Evolutionary conservation across 1,140 invertebrate genomes (phyloP).

Genomic region (Pomacea maculata): DNA sequence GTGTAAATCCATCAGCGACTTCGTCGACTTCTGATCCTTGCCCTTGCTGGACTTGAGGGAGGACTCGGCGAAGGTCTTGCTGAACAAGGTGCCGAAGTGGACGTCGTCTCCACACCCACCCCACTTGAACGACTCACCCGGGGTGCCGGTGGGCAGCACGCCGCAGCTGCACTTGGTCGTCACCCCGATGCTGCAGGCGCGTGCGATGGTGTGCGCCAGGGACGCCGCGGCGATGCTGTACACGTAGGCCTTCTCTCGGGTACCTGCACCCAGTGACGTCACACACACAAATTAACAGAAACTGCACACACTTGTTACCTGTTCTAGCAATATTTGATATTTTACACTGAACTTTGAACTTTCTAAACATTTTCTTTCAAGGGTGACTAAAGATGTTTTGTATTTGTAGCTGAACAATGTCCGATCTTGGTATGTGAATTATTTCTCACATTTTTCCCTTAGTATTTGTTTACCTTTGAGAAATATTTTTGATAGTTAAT

Average conservation of each 20-base stretch:
- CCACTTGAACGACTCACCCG: conserved; percentile 69
- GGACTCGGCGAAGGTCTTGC: conserved; percentile 72
- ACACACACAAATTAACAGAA: neutral
- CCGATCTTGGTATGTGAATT: too few species aligned
- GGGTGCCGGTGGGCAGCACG: conserved; percentile 49
- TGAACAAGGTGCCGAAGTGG: conserved; percentile 71
- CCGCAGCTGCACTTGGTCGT: conserved; percentile 76
- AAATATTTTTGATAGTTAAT: too few species aligned
- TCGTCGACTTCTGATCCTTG: conserved; percentile 63
- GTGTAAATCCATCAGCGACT: conserved; percentile 72
- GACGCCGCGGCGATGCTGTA: conserved; percentile 80
- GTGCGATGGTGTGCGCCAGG: conserved; percentile 76
- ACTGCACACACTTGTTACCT: too few species aligned
- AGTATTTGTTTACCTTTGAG: too few species aligned
- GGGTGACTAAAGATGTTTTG: too few species aligned
- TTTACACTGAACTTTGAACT: too few species aligned
- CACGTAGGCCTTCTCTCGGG: conserved; percentile 83
- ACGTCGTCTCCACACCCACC: conserved; percentile 77
- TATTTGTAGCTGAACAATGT: too few species aligned
- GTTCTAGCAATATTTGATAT: too few species aligned
- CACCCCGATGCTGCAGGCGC: conserved; percentile 77
- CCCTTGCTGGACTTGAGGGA: conserved; percentile 59
- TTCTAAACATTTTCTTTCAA: too few species aligned
- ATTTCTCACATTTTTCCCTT: too few species aligned
- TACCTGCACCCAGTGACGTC: conserved; percentile 69